phyloP scores from a whole-genome alignment of 2,797 vertebrate species.

The Manis javanica region DNA sequence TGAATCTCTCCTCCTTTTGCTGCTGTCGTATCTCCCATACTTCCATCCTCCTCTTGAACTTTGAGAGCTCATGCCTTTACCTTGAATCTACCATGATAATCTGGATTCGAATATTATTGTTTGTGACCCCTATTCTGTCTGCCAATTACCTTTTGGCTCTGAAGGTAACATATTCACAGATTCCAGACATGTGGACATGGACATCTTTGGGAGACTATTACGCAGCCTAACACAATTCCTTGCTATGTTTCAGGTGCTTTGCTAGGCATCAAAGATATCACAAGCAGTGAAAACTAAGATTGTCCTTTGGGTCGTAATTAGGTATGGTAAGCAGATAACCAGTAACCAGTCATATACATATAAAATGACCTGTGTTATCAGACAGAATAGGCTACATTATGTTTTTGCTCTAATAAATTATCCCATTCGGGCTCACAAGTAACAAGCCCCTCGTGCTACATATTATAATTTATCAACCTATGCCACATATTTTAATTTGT shows the following conservation, averaged over 20 bases:
- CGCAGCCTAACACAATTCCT: neutral
- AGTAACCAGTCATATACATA: neutral
- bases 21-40: neutral
- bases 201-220: neutral
- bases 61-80: neutral
- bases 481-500: neutral
- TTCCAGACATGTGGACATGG: neutral
- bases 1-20: neutral
- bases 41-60: neutral
- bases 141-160: neutral
- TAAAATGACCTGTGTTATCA: neutral
- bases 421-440: neutral
- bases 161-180: neutral
- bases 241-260: neutral
- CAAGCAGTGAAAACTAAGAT: neutral
- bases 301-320: neutral
- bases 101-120: no score
- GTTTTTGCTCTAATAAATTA: neutral
- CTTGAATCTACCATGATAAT: neutral
- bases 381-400: neutral
- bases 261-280: neutral
- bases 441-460: neutral
- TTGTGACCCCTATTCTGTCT: neutral
- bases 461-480: neutral
- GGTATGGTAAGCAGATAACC: neutral